Evolutionary conservation across 2,888 invertebrate species (phyloP).

Genomic region (Tromatobia lineatoria): DNA sequence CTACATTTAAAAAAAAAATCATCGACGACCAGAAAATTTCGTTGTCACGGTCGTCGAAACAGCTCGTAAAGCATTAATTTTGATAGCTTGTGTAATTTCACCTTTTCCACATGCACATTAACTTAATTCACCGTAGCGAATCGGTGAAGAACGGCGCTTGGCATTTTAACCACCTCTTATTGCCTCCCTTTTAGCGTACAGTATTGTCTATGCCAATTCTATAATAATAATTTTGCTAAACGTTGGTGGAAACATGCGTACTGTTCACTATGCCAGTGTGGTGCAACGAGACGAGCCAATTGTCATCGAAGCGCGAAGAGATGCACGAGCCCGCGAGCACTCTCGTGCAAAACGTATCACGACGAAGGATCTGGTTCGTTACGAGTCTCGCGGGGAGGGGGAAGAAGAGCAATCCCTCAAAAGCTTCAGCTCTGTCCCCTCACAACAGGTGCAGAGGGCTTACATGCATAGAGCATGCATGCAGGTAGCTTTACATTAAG

Average conservation of each 20-base stretch:
- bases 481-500: no score
- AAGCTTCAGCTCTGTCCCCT: background rate
- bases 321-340: slow-evolving; percentile 20
- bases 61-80: slow-evolving; percentile 17
- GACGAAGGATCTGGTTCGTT: slow-evolving; percentile 53
- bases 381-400: slow-evolving; percentile 20
- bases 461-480: background rate
- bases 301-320: slow-evolving; percentile 62
- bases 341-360: slow-evolving; percentile 51
- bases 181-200: background rate
- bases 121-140: slow-evolving; percentile 36
- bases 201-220: slow-evolving; percentile 40
- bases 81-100: slow-evolving; percentile 29
- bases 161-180: slow-evolving; percentile 26
- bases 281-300: slow-evolving; percentile 53
- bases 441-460: slow-evolving; percentile 16
- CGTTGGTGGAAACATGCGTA: slow-evolving; percentile 14
- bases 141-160: slow-evolving; percentile 26
- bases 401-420: slow-evolving; percentile 21
- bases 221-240: slow-evolving; percentile 60
- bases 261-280: slow-evolving; percentile 17
- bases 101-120: slow-evolving; percentile 35
- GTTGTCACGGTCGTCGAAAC: background rate
- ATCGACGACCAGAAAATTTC: background rate
- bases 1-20: background rate